phyloP scores from a whole-genome alignment of 2,888 invertebrate species.

The Gibbula magus region DNA sequence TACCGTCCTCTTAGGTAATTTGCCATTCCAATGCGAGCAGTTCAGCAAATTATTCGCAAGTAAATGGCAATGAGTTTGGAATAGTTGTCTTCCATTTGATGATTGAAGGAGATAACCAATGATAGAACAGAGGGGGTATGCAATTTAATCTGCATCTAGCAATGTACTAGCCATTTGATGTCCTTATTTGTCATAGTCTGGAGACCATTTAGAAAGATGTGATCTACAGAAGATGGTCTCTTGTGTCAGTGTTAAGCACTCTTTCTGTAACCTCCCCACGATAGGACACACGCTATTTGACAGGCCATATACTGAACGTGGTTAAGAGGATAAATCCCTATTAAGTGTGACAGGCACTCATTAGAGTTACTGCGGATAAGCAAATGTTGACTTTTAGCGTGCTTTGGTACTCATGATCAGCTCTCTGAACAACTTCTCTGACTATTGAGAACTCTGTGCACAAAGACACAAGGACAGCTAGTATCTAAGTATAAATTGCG shows the following conservation, averaged over 20 bases:
- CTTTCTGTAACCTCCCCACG: no score
- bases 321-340: no score
- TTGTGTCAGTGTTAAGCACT: neutral
- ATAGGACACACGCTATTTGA: no score
- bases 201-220: neutral
- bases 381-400: no score
- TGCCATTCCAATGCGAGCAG: constrained; percentile 5
- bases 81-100: neutral
- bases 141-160: neutral
- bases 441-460: no score
- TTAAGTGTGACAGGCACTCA: no score
- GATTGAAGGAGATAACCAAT: neutral
- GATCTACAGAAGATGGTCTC: neutral
- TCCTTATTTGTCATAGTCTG: neutral
- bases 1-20: neutral
- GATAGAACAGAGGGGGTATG: neutral
- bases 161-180: neutral
- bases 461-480: no score
- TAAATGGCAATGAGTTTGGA: constrained; percentile 8
- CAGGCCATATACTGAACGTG: no score
- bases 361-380: no score
- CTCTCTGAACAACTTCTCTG: no score
- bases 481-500: neutral
- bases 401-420: no score
- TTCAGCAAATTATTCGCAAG: neutral